Base-by-base conservation (phyloP, 1,140 invertebrate genomes). In the Belonocnema kinseyi region DNA sequence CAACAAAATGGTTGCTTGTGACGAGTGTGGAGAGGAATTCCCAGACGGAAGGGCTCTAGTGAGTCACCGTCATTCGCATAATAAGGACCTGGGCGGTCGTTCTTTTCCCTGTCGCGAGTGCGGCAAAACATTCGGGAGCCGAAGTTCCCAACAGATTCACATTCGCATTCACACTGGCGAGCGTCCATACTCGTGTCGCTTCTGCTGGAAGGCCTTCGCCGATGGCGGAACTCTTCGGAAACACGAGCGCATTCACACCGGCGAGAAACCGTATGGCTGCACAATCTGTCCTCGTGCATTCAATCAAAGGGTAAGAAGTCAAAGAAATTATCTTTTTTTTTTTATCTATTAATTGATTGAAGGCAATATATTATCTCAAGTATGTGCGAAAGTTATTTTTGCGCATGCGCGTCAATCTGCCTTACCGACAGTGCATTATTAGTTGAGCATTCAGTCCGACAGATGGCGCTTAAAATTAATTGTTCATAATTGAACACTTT, bases 161-260 rank as follows among this genome's bases (percentile, higher is more conserved):
- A 94, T 97, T 21, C 93, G 97, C 26, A 97, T 97, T 66, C 97
- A 98, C 85, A 97, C 97, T 1, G 96, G 96, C 4, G 94, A 95
- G 84, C 93, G 96, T 54, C 95, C 97, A 0, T 99, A 99, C 87
- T 96, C 95, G 7, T 99, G 98, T 88, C 94, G 95, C n/a, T 99
- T 98, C 89, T 99, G 99, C 90, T 98, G 98, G 93, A 99, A 99
- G 89, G 97, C 98, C 26, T 99, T 99, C 88, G 98, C 98, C 0
- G 99, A 99, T 82, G 98, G 98, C 51, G 98, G 98, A 8, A 99
- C 99, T 72, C 91, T 99, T 54, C 94, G 98, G 13, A 97, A 99
- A 85, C 99, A 99, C 90, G 99, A 99, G 87, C 94, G 99, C 77
- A 99, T 99, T 56, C 98, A 99, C 86, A 98, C 98, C 0, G 96